Percentiles rank a stretch among this genome's conserved stretches.
Conservation (phyloP, 2,797 vertebrate genomes). For the Myotis findleyi region DNA sequence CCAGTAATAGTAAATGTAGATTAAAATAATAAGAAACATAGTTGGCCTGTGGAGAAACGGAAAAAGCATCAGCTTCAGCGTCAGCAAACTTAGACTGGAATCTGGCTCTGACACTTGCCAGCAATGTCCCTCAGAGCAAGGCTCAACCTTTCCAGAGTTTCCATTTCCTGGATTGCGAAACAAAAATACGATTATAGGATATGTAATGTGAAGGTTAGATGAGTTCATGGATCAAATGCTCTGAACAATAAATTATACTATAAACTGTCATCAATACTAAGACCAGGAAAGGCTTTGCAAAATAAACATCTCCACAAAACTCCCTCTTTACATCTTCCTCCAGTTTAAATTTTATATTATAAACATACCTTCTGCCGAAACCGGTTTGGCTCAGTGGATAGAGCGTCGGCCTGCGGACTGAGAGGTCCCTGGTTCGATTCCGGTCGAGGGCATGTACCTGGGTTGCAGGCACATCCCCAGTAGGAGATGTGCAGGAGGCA, state of each 20-base stretch:
- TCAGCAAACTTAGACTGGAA: not conserved
- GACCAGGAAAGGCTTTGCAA: not conserved
- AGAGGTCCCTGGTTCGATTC: no score
- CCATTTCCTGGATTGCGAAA: not conserved
- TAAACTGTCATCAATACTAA: not conserved
- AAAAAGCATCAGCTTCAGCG: not conserved
- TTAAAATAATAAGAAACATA: not conserved
- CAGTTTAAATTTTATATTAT: slow-evolving; percentile 45
- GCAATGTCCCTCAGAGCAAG: not conserved
- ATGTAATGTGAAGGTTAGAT: not conserved
- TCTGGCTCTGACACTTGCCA: not conserved
- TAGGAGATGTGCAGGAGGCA: no score
- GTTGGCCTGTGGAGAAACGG: not conserved
- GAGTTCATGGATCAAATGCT: not conserved
- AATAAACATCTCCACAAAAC: not conserved
- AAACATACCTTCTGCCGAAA: not conserved
- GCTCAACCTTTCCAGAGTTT: not conserved
- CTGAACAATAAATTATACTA: not conserved
- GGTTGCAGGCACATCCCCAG: no score
- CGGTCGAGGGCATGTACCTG: no score
- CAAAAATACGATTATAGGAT: not conserved
- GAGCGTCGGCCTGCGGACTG: no score
- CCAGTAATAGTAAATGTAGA: slow-evolving; percentile 25
- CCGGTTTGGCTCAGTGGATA: no score
- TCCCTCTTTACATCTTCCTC: not conserved